Evolutionary conservation across 2,113 vertebrate species (phyloP).

Genomic region (Lepisosteus oculatus): DNA sequence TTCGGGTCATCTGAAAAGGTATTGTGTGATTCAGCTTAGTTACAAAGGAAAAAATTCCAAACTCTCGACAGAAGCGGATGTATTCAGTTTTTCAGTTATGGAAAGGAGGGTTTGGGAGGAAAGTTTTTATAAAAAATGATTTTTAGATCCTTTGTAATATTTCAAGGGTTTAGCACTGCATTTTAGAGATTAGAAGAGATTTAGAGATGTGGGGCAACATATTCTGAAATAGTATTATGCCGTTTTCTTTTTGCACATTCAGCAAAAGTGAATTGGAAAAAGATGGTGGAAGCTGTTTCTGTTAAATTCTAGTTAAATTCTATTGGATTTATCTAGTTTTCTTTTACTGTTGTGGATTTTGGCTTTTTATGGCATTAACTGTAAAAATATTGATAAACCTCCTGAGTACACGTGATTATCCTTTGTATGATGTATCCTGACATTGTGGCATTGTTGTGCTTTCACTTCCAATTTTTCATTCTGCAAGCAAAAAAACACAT

Average conservation of each 20-base stretch:
- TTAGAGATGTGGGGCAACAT: background rate
- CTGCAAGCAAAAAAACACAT: no score
- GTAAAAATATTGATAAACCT: no score
- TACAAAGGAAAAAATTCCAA: constrained; percentile 21
- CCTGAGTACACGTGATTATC: no score
- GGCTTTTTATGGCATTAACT: no score
- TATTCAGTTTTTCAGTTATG: constrained; percentile 24
- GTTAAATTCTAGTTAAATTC: no score
- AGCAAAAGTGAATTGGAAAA: constrained; percentile 7
- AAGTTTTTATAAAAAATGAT: background rate
- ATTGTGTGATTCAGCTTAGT: background rate
- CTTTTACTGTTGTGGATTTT: background rate
- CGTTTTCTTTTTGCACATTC: constrained; percentile 1
- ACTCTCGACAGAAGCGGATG: constrained; percentile 24
- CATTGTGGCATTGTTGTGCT: no score
- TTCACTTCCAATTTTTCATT: no score
- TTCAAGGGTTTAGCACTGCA: background rate
- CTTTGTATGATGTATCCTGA: no score
- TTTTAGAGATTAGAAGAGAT: background rate
- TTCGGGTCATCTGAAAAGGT: background rate
- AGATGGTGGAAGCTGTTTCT: background rate
- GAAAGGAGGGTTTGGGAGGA: constrained; percentile 9
- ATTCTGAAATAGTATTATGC: background rate
- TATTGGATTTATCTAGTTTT: background rate
- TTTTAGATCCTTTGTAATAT: constrained; percentile 2